Evolutionary conservation across 2,113 vertebrate species (phyloP), one percentile per base, ranked within the genome.

Genomic region (Microcebus tavaratra): DNA sequence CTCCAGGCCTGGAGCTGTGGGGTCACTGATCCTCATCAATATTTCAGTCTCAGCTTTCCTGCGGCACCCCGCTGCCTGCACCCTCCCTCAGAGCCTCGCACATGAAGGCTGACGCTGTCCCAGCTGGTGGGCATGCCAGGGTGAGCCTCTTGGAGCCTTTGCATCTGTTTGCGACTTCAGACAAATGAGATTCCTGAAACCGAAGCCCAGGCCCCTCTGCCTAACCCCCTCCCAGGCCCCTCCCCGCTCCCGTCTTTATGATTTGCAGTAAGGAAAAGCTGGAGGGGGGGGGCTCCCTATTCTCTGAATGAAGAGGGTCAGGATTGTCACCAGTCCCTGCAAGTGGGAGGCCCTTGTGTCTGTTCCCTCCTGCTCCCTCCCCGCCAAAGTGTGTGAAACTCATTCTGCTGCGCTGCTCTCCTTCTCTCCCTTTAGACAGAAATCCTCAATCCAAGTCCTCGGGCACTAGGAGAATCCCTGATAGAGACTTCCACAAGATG

Each of bases 21-120:
- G 3, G 0, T 67, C 14, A 57, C 48, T 59, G 29, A 21, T 42
- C 78, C 29, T 70, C 15, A 50, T 59, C 59, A n/a, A 9, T 53
- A 65, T 87, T 61, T 88, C 86, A 65, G 23, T 59, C 57, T 70
- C 27, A 0, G 65, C 31, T 23, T 50, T 83, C 39, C 50, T 36
- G 81, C 0, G 39, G 45, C 2, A 2, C 73, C 50, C 36, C 42
- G 70, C 39, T 23, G 84, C 67, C 73, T 55, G 48, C 34, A 14
- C 0, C 17, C 39, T 18, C 45, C 61, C 65, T 36, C 55, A 27
- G 78, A 10, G 42, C 57, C 57, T 88, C 0, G 25, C 13, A 42
- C 42, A 59, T 12, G 27, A 48, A 88, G 29, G 55, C 12, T 23
- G 63, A n/a, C 0, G 3, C 3, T 0, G 0, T 48, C 53, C 21